Evolutionary conservation across 2,797 vertebrate genomes (phyloP).

Genomic region (Otus scops): DNA sequence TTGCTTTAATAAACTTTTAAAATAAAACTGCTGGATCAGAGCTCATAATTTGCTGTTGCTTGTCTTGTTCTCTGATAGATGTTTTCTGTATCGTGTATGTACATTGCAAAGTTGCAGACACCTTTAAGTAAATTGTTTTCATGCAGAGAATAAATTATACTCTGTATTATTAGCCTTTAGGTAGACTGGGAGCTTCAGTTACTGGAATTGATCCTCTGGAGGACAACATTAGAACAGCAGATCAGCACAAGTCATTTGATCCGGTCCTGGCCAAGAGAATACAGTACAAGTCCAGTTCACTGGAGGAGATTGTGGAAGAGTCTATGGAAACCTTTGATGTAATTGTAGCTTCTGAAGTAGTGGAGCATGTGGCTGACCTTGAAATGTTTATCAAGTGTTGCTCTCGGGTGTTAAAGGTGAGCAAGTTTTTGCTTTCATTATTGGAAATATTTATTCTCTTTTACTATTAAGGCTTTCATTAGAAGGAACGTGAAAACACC

Average conservation of each 20-base stretch:
- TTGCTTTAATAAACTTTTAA: not conserved
- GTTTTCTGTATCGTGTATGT: not conserved
- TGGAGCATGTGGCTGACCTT: constrained; percentile 92
- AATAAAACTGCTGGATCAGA: not conserved
- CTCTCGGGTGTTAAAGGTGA: constrained; percentile 88
- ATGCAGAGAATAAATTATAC: constrained; percentile 27
- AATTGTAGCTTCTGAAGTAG: constrained; percentile 92
- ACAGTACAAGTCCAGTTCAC: constrained; percentile 83
- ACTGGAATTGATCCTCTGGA: constrained; percentile 92
- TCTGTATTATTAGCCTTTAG: constrained; percentile 85
- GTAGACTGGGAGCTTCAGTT: constrained; percentile 90
- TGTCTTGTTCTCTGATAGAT: not conserved
- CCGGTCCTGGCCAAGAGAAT: constrained; percentile 81
- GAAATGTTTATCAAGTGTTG: constrained; percentile 89
- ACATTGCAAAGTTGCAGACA: not conserved
- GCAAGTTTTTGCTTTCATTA: constrained; percentile 51
- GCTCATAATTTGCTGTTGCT: not conserved
- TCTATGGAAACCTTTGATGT: constrained; percentile 83
- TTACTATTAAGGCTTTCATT: not conserved
- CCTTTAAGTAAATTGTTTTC: constrained; percentile 26
- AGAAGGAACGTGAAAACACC: not conserved
- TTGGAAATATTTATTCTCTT: not conserved
- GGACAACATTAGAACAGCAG: constrained; percentile 88
- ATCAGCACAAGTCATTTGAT: constrained; percentile 86
- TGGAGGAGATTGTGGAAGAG: constrained; percentile 86